Conservation (phyloP, 2,113 vertebrate species). For the Acanthisitta chloris region DNA sequence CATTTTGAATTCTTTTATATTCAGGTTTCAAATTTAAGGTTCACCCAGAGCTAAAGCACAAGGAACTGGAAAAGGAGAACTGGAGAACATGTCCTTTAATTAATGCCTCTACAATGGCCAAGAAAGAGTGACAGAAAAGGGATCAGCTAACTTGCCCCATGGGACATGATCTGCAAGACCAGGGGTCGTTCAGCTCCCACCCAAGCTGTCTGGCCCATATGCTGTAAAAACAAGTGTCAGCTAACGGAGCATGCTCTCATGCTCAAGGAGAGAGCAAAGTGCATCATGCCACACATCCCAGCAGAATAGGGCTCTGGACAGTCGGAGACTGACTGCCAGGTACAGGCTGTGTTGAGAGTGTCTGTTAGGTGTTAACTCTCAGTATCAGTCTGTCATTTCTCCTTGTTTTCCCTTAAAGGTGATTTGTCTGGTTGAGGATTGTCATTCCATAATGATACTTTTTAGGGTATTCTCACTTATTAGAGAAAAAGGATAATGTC, state of each 20-base stretch:
- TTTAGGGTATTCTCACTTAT: not conserved
- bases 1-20: not conserved
- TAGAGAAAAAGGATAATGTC: not conserved
- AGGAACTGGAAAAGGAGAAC: not conserved
- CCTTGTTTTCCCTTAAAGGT: not conserved
- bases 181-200: not conserved
- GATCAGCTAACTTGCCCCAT: not conserved
- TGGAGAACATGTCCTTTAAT: not conserved
- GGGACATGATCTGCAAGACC: not conserved
- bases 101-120: not conserved
- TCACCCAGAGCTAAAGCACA: not conserved
- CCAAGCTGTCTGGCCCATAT: not conserved
- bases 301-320: not conserved
- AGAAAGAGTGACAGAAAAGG: not conserved
- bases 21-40: not conserved
- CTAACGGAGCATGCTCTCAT: not conserved
- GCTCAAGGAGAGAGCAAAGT: not conserved
- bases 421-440: not conserved
- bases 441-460: not conserved
- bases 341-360: not conserved
- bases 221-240: constrained; percentile 16
- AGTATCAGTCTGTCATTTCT: not conserved
- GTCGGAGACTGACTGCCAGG: fast-evolving
- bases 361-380: not conserved
- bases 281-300: not conserved